Percentiles rank a stretch among this genome's conserved stretches.
Conservation (phyloP, 2,888 invertebrate genomes). For the Perizoma affinitatum region DNA sequence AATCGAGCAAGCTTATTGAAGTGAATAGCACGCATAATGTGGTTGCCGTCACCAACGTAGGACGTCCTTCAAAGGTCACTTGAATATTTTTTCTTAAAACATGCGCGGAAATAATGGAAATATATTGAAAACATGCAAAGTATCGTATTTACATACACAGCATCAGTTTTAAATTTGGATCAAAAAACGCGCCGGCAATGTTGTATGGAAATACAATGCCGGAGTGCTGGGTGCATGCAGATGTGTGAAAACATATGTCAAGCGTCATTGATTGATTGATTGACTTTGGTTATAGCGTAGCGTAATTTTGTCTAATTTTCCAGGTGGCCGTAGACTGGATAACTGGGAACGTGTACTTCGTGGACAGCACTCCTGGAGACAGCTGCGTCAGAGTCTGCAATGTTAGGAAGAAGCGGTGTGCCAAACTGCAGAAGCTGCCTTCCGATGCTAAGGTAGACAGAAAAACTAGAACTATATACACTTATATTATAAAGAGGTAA, state of each 20-base stretch:
- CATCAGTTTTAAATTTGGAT: too few relatives aligned
- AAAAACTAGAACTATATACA: too few relatives aligned
- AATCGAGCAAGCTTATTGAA: constrained; percentile 56
- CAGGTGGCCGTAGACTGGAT: constrained; percentile 90
- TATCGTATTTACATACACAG: too few relatives aligned
- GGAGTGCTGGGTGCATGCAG: too few relatives aligned
- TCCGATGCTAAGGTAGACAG: constrained; percentile 59
- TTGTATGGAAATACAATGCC: too few relatives aligned
- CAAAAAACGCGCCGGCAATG: too few relatives aligned
- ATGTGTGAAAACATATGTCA: too few relatives aligned
- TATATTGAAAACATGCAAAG: neutral
- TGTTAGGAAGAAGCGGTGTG: constrained; percentile 80
- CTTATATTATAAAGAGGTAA: too few relatives aligned
- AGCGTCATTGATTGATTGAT: too few relatives aligned
- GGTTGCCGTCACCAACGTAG: constrained; percentile 63
- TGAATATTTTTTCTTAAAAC: neutral
- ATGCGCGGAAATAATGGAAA: neutral
- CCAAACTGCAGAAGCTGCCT: constrained; percentile 79
- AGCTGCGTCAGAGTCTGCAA: constrained; percentile 82
- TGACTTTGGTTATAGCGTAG: too few relatives aligned
- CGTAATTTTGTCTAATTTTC: neutral
- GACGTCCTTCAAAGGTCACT: constrained; percentile 62
- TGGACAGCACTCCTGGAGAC: constrained; percentile 67
- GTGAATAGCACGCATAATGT: constrained; percentile 65
- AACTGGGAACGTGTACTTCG: constrained; percentile 88